Conservation (phyloP, 2,888 invertebrate genomes). For the Gandaritis pyraliata region DNA sequence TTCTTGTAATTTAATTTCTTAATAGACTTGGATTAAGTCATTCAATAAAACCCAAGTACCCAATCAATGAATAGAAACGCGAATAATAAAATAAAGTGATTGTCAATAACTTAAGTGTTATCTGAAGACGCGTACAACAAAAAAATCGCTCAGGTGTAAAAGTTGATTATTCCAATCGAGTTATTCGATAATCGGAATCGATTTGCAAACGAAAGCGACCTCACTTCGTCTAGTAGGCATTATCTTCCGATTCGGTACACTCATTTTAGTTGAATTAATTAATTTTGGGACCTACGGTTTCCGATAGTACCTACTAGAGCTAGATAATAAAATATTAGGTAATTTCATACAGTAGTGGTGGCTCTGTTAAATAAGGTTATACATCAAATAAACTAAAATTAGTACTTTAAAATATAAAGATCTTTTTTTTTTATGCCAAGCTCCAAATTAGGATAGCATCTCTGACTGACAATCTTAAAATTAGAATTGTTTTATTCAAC, state of each 20-base stretch:
- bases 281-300: slow-evolving; percentile 13
- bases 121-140: slow-evolving; percentile 6
- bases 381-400: no score
- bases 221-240: slow-evolving; percentile 11
- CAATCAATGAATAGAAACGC: neutral
- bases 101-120: slow-evolving; percentile 8
- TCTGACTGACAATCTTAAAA: no score
- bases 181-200: slow-evolving; percentile 19
- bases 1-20: neutral
- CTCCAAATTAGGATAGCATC: no score
- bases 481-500: no score
- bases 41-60: neutral
- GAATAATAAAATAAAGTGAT: neutral
- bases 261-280: slow-evolving; percentile 22
- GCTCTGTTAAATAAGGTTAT: no score
- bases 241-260: slow-evolving; percentile 25
- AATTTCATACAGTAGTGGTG: no score
- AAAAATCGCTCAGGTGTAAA: slow-evolving; percentile 10
- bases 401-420: no score
- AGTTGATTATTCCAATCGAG: slow-evolving; percentile 21
- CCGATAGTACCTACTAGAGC: neutral
- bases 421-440: no score
- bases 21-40: neutral
- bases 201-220: slow-evolving; percentile 13
- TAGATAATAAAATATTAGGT: no score